Evolutionary conservation across 2,797 vertebrate species (phyloP).

Genomic region (Tadarida brasiliensis): DNA sequence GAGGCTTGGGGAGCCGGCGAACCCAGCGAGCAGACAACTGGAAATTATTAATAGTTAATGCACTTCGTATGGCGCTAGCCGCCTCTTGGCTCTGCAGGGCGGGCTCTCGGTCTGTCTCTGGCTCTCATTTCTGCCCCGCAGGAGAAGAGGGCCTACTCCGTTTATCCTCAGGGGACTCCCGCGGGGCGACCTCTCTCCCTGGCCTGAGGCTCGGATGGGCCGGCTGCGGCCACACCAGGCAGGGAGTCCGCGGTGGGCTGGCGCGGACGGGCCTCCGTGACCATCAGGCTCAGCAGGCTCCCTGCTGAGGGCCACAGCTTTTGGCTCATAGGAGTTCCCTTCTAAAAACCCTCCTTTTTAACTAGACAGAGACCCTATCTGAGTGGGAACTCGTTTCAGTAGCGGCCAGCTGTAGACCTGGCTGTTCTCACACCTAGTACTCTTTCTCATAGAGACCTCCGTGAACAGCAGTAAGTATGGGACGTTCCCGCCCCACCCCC

Average conservation of each 20-base stretch:
- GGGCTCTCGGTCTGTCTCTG: neutral
- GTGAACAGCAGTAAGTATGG: neutral
- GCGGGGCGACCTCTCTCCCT: neutral
- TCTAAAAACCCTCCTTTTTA: neutral
- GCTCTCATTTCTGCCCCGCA: slow-evolving; percentile 51
- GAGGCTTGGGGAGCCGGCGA: slow-evolving; percentile 49
- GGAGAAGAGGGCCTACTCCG: slow-evolving; percentile 24
- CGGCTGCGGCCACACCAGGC: neutral
- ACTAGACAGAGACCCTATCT: neutral
- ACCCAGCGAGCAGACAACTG: slow-evolving; percentile 74
- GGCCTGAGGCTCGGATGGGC: neutral
- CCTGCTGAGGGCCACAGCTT: neutral
- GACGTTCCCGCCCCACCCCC: neutral
- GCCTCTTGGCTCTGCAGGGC: slow-evolving; percentile 64
- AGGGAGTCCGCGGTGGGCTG: neutral
- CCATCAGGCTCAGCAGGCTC: neutral
- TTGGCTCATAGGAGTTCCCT: neutral
- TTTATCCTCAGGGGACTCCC: neutral
- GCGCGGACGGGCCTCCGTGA: neutral
- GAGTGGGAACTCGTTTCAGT: neutral
- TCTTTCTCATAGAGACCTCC: neutral
- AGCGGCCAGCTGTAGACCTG: neutral
- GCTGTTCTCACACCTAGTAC: neutral
- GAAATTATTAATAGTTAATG: slow-evolving; percentile 84
- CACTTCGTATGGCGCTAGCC: slow-evolving; percentile 70